Base-by-base conservation (phyloP, 1,140 invertebrate species). In the Thalassaphorura encarpata region DNA sequence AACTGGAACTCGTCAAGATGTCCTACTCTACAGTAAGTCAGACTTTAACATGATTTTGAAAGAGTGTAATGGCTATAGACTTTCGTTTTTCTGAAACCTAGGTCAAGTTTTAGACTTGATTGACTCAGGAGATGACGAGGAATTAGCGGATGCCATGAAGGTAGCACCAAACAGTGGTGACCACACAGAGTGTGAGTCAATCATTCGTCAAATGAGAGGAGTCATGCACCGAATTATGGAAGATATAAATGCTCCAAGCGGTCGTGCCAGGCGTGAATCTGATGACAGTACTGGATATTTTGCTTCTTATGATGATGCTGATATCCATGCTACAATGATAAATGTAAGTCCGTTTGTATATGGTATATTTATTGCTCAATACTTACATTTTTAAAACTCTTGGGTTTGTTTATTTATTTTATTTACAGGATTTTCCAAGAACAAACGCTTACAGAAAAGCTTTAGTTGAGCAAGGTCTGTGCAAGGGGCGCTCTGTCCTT, bases 261-360 rank as follows among this genome's bases (percentile, higher is more conserved):
- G 50, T 5, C 51, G 50, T 45, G 26, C 55, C 24, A 64, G 57
- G 40, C 41, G 47, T 58, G 26, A 49, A 49, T 27, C 42, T 3
- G 43, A 56, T 29, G 72, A 77, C 57, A 85, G 89, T 67, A 78
- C 81, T 64, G 79, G 81, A 60, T 97, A 97, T 73, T 98, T 98
- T 69, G 88, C 84, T 69, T 89, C 90, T 3, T 99, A 99, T 72
- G 87, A 91, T 55, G 92, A 98, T 75, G 97, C 94, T 77, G 86
- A 87, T 15, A 99, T 99, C 68, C 96, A 99, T 77, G 89, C 95
- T 73, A 91, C 90, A 69, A 94, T 94, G 89, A 72, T 94, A 13
- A 83, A 80, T 58, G 84, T 82, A 75, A 74, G 70, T 72, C 70
- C 69, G 26, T 66, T 70, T 42, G 67, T 16, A 11, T 23, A 13